A percentile compares a stretch with the other conserved stretches of the same genome.
Evolutionary conservation across 2,888 invertebrate species (phyloP).

Genomic region (Sinodicranocentrus sp.): DNA sequence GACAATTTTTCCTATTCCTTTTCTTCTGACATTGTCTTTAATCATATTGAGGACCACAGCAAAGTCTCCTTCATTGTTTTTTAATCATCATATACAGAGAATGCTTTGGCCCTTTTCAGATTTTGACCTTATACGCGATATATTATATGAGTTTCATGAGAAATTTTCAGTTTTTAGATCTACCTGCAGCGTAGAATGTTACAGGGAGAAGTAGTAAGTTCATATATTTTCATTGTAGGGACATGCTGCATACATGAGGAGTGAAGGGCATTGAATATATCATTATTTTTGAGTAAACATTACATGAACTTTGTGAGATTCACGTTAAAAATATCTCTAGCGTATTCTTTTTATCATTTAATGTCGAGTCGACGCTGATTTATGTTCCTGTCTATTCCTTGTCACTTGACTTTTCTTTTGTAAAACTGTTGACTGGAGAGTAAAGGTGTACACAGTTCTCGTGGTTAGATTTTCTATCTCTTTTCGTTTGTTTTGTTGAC

Average conservation of each 20-base stretch:
- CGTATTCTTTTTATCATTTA: slow-evolving; percentile 53
- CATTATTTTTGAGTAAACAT: slow-evolving; percentile 60
- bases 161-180: too few species aligned
- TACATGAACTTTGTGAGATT: slow-evolving; percentile 57
- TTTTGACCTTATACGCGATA: neutral
- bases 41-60: slow-evolving; percentile 44
- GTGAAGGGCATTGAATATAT: slow-evolving; percentile 36
- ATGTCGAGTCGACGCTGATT: slow-evolving; percentile 63
- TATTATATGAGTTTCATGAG: too few species aligned
- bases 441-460: neutral
- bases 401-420: slow-evolving; percentile 49
- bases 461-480: neutral
- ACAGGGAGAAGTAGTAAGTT: neutral
- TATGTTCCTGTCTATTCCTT: slow-evolving; percentile 61
- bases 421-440: neutral
- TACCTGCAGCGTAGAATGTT: neutral
- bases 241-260: neutral
- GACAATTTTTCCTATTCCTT: slow-evolving; percentile 56
- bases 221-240: slow-evolving; percentile 11
- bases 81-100: neutral
- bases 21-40: slow-evolving; percentile 51
- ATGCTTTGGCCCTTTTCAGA: neutral
- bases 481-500: slow-evolving; percentile 36
- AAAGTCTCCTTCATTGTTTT: neutral
- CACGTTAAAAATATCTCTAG: slow-evolving; percentile 54